phyloP scores from a whole-genome alignment of 2,113 vertebrate species.

The Ctenomys sociabilis region DNA sequence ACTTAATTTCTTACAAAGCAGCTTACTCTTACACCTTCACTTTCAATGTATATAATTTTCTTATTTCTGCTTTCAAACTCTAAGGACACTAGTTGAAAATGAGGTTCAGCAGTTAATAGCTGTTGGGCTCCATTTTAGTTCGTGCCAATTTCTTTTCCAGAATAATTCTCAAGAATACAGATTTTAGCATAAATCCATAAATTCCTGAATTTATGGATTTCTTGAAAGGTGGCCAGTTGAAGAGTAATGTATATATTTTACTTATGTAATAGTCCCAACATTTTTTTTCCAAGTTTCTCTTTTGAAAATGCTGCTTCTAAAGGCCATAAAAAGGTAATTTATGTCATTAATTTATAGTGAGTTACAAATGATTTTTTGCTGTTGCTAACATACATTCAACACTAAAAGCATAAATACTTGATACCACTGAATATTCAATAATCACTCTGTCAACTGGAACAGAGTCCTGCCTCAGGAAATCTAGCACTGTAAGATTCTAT shows the following conservation, averaged over 20 bases:
- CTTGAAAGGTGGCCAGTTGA: neutral
- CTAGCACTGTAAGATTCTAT: neutral
- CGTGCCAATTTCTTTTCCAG: neutral
- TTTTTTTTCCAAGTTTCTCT: neutral
- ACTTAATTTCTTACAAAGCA: conserved; percentile 26
- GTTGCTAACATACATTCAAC: conserved; percentile 29
- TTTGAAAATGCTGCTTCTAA: neutral
- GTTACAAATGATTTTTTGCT: neutral
- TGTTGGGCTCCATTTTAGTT: neutral
- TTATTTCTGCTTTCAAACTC: conserved; percentile 26
- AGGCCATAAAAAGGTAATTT: neutral
- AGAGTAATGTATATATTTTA: neutral
- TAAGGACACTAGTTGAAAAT: neutral
- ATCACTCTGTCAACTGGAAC: neutral
- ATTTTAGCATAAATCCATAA: neutral
- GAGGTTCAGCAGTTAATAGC: neutral
- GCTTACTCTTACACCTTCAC: neutral
- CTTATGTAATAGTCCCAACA: neutral
- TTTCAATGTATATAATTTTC: conserved; percentile 8
- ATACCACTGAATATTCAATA: neutral
- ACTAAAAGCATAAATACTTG: conserved; percentile 20
- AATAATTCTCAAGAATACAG: neutral
- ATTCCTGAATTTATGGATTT: neutral
- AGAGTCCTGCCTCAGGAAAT: neutral
- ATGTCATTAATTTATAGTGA: neutral